Percentiles rank a stretch among this genome's conserved stretches.
Conservation (phyloP, 1,140 invertebrate genomes). For the Neodiprion lecontei region DNA sequence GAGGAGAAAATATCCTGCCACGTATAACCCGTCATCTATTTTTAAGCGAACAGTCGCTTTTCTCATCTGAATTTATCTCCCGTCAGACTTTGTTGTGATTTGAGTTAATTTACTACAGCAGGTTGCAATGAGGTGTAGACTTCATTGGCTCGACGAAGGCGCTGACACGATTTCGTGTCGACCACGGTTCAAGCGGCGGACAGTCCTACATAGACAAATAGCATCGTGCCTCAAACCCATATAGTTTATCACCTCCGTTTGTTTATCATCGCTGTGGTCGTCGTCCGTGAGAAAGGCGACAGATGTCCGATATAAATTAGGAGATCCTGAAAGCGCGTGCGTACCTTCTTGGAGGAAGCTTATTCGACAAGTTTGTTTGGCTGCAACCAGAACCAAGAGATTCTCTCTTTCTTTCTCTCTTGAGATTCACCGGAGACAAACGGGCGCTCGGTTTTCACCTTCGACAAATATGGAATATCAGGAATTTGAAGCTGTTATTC, state of each 20-base stretch:
- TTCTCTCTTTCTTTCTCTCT: too few relatives aligned
- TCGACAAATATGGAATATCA: too few relatives aligned
- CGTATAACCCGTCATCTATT: not conserved
- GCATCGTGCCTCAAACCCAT: not conserved
- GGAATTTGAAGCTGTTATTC: too few relatives aligned
- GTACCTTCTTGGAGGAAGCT: not conserved
- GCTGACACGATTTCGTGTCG: too few relatives aligned
- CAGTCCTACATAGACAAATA: not conserved
- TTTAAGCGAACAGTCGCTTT: not conserved
- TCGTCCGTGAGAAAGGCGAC: not conserved
- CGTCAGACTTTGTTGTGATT: not conserved
- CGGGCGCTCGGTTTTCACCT: too few relatives aligned
- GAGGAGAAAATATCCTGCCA: too few relatives aligned
- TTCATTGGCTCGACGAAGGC: too few relatives aligned
- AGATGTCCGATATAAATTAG: not conserved
- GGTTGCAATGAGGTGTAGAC: not conserved
- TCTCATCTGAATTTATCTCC: not conserved
- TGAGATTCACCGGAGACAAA: too few relatives aligned
- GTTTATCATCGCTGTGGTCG: not conserved
- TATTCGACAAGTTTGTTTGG: too few relatives aligned
- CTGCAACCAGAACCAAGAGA: too few relatives aligned
- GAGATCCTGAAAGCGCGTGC: not conserved
- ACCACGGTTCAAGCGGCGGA: not conserved
- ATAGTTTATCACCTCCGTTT: not conserved
- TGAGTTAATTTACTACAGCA: not conserved